Evolutionary conservation across 2,888 invertebrate species (phyloP), one percentile per base, ranked within the genome.

Genomic region (Schrankia costaestrigalis): DNA sequence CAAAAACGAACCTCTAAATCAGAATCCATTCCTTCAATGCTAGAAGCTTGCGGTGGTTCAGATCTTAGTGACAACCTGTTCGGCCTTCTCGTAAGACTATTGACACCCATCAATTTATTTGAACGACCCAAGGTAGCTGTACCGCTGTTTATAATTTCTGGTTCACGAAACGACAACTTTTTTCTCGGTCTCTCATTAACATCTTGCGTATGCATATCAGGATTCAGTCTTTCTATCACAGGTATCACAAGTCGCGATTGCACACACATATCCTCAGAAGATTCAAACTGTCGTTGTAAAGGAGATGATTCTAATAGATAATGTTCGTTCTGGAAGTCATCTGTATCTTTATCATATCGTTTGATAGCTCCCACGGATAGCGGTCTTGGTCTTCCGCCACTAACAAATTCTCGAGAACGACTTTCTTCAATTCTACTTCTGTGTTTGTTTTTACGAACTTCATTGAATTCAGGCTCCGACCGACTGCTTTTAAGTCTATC

Each of bases 81-180:
- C 1, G 83, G 74, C 54, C 72, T 66, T 33, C 68, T 71, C 1
- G 75, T 60, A 13, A 84, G 70, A 45, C 83, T 85, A 39, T 82
- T 85, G 7, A 85, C 73, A 49, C 86, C 85, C 84, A 86, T 85
- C 15, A 78, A 60, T 47, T 85, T 86, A 43, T 73, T 63, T n/a
- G 85, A 84, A 7, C 88, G 73, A 9, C 81, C 79, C 14, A 78
- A 32, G 3, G 78, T 80, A 17, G 73, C 71, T 52, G 65, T 76
- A 11, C 70, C 67, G 37, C 71, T 65, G 32, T 67, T 73, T 43
- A 92, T 87, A 28, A 93, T 93, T 78, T 94, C 94, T 2, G 96
- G 96, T 63, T 96, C 95, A 41, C 95, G 92, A 77, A 96, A 96
- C 5, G 95, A 96, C 7, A 96, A 82, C 72, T 96, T 96, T 74